These are phyloP conservation scores for Microtus ochrogaster DNA, from an alignment of 2,113 vertebrate genomes.

Conservation along the genomic window DNA sequence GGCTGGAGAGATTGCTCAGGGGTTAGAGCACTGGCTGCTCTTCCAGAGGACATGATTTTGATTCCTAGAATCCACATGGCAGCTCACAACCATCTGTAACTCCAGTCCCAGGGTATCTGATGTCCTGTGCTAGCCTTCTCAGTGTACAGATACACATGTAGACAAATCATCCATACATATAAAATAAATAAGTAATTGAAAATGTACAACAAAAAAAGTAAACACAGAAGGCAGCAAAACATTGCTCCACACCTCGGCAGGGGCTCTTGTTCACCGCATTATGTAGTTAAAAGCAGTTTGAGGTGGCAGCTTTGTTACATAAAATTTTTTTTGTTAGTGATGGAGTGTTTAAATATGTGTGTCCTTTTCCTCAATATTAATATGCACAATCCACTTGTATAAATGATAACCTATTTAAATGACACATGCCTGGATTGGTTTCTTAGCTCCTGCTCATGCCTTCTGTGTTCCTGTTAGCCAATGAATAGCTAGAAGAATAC, in stretches of 20 bases:
- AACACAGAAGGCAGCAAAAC: neutral
- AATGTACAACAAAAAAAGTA: neutral
- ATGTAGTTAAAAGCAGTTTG: neutral
- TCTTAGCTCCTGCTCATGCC: neutral
- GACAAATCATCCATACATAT: neutral
- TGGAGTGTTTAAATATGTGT: neutral
- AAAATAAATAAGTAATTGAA: neutral
- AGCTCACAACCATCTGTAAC: neutral
- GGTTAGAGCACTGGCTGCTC: neutral
- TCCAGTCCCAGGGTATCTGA: neutral
- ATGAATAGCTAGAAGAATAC: neutral
- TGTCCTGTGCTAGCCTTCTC: neutral
- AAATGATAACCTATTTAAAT: constrained; percentile 34
- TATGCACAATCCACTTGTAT: neutral
- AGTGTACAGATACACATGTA: neutral
- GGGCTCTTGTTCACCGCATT: neutral
- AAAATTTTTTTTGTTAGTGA: neutral
- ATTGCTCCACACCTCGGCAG: neutral
- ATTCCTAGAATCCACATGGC: neutral
- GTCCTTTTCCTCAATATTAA: constrained; percentile 1
- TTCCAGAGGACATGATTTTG: neutral
- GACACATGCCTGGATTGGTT: neutral
- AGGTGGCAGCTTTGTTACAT: neutral
- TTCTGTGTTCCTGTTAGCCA: neutral
- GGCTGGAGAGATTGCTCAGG: neutral